Base-by-base conservation (phyloP, 1,140 invertebrate genomes). In the Drosophila burlai region DNA sequence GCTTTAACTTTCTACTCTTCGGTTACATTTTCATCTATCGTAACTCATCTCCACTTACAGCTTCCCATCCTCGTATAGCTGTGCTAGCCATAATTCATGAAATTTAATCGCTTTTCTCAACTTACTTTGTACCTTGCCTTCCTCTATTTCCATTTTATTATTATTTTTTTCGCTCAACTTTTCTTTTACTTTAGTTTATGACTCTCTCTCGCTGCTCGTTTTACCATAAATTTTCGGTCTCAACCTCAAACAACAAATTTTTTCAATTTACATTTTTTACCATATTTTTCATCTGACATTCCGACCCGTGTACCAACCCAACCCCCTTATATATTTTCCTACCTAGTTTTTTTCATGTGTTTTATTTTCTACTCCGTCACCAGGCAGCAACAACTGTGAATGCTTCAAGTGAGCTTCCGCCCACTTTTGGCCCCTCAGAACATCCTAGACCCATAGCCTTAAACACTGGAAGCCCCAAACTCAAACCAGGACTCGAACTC, bases 41-140 rank as follows among this genome's bases (percentile, higher is more conserved):
- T 86, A 87, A 87, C 50, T 86, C 76, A 87, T 83, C 83, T 76
- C 55, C 24, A 57, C 66, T 76, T 76, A 72, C 78, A 77, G 64
- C 57, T 72, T 68, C 79, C 65, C 80, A 69, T 49, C 18, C 54
- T 43, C 18, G 18, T 52, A 21, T 47, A 57, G 49, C 40, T 77
- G 61, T 61, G 54, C 64, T 74, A 65, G 73, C 47, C 84, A 83
- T 87, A 83, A 75, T 81, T 87, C 82, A 81, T 80, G 73, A 67
- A 78, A 78, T 80, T 77, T 83, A 89, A 87, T 89, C 72, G 80
- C 67, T 66, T 80, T 86, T 82, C 60, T 76, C 65, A 68, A 59
- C 63, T 73, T 65, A 64, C 46, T 66, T 76, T 66, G 58, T 65
- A 57, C 16, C 31, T 64, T 62, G 68, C 36, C 42, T 47, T 61